Base-by-base conservation (phyloP, 1,140 invertebrate genomes). In the Euura saliciscinereae region DNA sequence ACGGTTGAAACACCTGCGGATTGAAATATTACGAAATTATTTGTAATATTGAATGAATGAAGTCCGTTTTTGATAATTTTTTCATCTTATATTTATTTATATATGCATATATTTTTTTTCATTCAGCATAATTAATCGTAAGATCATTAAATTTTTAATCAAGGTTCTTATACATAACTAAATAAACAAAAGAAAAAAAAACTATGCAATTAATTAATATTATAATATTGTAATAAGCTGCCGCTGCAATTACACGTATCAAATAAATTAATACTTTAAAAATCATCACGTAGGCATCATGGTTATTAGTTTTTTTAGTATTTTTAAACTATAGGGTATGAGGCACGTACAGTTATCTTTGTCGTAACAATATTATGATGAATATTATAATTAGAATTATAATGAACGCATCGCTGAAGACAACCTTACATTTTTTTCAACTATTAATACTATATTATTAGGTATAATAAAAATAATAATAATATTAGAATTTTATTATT, bases 241-340 rank as follows among this genome's bases (percentile, higher is more conserved):
- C 79, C 74, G 76, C 68, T 77, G 68, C 71, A 78, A 80, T 75
- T 79, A 79, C 75, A 76, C 66, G 74, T 78, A 75, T 77, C 72
- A 78, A 83, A 82, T 82, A 82, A 83, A 78, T 82, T 81, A 82
- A 77, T 77, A 74, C 71, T 75, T 75, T 73, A 75, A 77, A 28
- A 72, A 69, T 70, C 45, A 79, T 70, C 70, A 80, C 72, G 42
- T 46, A 67, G 44, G 45, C 69, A 73, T 66, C 68, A 13, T 73
- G 75, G 51, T 76, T 71, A 71, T 74, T 73, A 67, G 66, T 67
- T 4, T 3, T 3, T 44, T 67, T 67, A 67, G 66, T 67, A 67
- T 67, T 28, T 28, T 28, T 69, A 45, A 44, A 46, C 68, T 69
- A 69, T 69, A 46, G 43, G 70, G 72, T 76, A 76, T 71, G 76